Conservation (phyloP, 2,888 invertebrate genomes). For the Drosophila pseudotakahashii region DNA sequence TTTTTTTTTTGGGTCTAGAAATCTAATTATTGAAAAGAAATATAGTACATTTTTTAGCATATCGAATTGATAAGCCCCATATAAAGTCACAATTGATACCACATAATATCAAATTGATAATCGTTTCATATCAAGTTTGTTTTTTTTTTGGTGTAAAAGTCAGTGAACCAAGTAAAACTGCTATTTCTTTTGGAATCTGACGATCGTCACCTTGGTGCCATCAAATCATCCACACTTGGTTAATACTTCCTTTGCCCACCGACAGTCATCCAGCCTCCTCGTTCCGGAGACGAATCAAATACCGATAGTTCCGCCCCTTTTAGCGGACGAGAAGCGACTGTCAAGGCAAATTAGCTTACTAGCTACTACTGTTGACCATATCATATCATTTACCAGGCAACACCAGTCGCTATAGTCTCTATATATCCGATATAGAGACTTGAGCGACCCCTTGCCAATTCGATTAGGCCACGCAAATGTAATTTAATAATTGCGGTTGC, state of each 20-base stretch:
- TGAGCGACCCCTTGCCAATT: constrained; percentile 38
- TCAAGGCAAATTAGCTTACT: constrained; percentile 53
- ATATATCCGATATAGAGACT: background rate
- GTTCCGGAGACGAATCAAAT: constrained; percentile 38
- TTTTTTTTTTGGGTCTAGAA: too few species aligned
- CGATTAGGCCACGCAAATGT: constrained; percentile 67
- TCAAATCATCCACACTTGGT: constrained; percentile 14
- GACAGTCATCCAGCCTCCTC: constrained; percentile 32
- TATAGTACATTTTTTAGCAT: too few species aligned
- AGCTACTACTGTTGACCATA: constrained; percentile 54
- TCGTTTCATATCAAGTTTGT: too few species aligned
- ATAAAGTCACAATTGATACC: too few species aligned
- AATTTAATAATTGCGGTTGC: constrained; percentile 79
- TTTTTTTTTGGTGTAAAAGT: too few species aligned
- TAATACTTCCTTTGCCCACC: constrained; percentile 30
- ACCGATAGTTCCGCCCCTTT: constrained; percentile 29
- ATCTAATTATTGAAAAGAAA: too few species aligned
- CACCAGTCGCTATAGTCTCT: background rate
- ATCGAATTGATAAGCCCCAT: too few species aligned
- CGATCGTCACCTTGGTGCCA: background rate
- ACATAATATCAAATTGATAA: too few species aligned
- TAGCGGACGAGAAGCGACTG: constrained; percentile 1
- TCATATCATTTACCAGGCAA: constrained; percentile 32
- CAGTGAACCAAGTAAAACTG: too few species aligned
- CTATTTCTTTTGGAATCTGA: constrained; percentile 3